phyloP scores from a whole-genome alignment of 2,113 vertebrate species.

The Aspidoscelis tigris region DNA sequence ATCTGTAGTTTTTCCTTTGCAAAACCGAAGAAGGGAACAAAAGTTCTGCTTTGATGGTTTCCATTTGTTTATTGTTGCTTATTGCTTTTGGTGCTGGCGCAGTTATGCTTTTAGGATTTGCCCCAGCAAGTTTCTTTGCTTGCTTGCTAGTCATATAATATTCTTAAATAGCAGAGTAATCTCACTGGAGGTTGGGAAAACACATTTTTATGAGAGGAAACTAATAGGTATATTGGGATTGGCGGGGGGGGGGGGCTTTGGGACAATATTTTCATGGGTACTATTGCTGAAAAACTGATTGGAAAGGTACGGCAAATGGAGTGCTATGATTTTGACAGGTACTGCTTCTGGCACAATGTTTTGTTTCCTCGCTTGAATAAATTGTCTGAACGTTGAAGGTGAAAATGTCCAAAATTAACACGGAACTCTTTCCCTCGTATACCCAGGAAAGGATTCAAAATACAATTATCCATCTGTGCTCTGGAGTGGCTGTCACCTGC shows the following conservation, averaged over 20 bases:
- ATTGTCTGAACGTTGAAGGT: no score
- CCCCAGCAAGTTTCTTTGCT: neutral
- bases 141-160: neutral
- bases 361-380: neutral
- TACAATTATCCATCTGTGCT: no score
- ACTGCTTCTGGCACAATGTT: neutral
- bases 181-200: neutral
- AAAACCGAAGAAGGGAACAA: neutral
- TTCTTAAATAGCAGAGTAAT: neutral
- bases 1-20: neutral
- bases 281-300: neutral
- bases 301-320: neutral
- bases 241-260: no score
- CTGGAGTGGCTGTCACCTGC: no score
- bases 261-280: no score
- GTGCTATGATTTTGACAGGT: no score
- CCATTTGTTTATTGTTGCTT: neutral
- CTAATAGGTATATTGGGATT: no score
- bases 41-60: neutral
- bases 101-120: neutral
- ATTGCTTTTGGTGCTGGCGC: neutral
- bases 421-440: neutral
- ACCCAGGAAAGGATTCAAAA: no score
- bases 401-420: no score
- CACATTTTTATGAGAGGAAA: no score